These are phyloP conservation scores for Halocynthia roretzi DNA, from an alignment of 23 tunicate genomes.

Conservation along the genomic window DNA sequence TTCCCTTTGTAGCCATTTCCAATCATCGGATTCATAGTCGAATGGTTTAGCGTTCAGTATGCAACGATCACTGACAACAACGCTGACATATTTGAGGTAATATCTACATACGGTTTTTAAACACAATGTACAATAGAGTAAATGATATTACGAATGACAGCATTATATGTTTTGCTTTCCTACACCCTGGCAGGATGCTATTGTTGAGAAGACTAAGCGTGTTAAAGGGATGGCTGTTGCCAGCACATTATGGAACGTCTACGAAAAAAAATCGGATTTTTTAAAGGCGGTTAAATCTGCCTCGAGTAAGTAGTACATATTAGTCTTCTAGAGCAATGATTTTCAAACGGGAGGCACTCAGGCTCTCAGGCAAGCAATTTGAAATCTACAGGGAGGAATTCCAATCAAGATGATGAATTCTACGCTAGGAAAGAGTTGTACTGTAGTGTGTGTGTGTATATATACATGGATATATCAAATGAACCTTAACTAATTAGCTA, in stretches of 20 bases:
- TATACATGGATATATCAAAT: no score
- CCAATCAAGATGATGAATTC: no score
- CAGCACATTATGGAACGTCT: constrained; percentile 13
- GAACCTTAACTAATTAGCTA: no score
- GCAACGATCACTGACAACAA: constrained; percentile 15
- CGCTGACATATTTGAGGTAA: constrained; percentile 19
- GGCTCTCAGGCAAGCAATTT: not conserved
- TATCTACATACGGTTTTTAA: not conserved
- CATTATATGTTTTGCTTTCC: not conserved
- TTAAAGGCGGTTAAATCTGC: constrained; percentile 3
- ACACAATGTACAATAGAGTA: not conserved
- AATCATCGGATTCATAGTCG: constrained; percentile 6
- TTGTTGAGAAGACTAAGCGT: not conserved
- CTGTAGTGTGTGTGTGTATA: no score
- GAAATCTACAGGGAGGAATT: no score
- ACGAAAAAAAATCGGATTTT: not conserved
- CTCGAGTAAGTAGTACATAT: not conserved
- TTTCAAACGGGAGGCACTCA: no score
- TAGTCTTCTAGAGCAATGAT: no score
- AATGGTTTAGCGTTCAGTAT: constrained; percentile 19
- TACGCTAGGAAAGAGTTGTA: no score
- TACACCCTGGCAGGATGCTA: not conserved
- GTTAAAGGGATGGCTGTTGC: constrained; percentile 7
- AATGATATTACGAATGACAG: not conserved
- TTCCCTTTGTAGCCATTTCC: not conserved